Evolutionary conservation across 2,888 invertebrate species (phyloP), one percentile per base, ranked within the genome.

Genomic region (Marronus borbonicus): DNA sequence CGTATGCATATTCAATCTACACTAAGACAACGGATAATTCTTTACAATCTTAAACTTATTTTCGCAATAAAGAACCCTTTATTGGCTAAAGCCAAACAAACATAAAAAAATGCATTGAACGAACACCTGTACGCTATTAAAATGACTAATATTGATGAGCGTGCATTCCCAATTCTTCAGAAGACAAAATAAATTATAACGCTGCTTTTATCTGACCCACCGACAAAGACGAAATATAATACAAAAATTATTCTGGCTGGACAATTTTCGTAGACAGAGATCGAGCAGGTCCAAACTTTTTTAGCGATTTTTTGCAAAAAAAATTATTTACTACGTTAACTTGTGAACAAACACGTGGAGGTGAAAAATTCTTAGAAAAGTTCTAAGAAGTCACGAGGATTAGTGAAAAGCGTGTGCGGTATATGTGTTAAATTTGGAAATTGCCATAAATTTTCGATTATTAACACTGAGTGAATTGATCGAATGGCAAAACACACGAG

Each of bases 401-500:
- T 2, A 5, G 8, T 17, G 55, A 8, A 20, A 58, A 2, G 5
- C 4, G 17, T 31, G 24, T 20, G 12, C 12, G 24, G 14, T 62
- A 14, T 31, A 17, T 55, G n/a, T 55, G 4, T 55, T 28, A 36
- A 36, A 36, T 10, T 24, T 4, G 10, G 14, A 62, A 62, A 31
- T 10, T n/a, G 28, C 28, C 2, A 14, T 62, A 31, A 2, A 5
- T 62, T 24, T 28, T 60, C 24, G 24, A 60, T 10, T 60, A 20
- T 7, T 28, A 24, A 31, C 12, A 66, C 49, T n/a, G 2, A 20
- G 17, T 49, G 31, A 17, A 20, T 4, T 66, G n/a, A 10, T 79
- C 81, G 58, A 77, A 82, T 31, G 79, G 76, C 79, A 44, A 85
- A 84, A 80, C 81, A 81, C 31, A 80, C 81, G 12, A 85, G 85